phyloP scores from a whole-genome alignment of 2,113 vertebrate genomes.

The Dromas ardeola region DNA sequence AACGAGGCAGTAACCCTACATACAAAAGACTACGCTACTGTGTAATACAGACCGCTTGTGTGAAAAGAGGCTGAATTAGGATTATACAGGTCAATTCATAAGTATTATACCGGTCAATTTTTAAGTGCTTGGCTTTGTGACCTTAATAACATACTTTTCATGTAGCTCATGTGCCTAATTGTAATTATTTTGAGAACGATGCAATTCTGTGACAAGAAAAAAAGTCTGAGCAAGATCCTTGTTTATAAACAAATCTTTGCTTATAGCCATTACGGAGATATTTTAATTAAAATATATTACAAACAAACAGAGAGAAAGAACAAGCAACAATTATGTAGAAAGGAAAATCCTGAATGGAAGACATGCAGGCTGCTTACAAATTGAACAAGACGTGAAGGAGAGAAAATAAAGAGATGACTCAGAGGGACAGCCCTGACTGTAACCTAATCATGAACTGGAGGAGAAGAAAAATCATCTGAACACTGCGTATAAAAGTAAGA shows the following conservation, averaged over 20 bases:
- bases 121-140: not conserved
- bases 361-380: slow-evolving; percentile 48
- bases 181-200: slow-evolving; percentile 26
- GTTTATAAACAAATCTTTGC: slow-evolving; percentile 4
- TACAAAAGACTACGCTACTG: not conserved
- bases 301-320: slow-evolving; percentile 38
- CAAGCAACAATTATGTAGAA: slow-evolving; percentile 34
- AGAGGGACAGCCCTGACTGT: slow-evolving; percentile 58
- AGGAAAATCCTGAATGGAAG: slow-evolving; percentile 47
- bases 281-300: slow-evolving; percentile 26
- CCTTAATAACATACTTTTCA: not conserved
- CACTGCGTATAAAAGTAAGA: slow-evolving; percentile 38
- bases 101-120: not conserved
- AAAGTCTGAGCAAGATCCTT: not conserved
- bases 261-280: not conserved
- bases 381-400: slow-evolving; percentile 48
- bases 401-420: slow-evolving; percentile 72
- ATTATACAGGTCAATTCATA: not conserved
- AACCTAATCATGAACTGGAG: slow-evolving; percentile 72
- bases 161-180: not conserved
- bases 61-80: not conserved
- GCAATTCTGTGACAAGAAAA: not conserved
- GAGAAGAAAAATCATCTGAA: slow-evolving; percentile 72
- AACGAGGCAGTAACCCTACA: not conserved
- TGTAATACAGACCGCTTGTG: not conserved